phyloP scores from a whole-genome alignment of 2,113 vertebrate genomes.

The Quiscalus mexicanus region DNA sequence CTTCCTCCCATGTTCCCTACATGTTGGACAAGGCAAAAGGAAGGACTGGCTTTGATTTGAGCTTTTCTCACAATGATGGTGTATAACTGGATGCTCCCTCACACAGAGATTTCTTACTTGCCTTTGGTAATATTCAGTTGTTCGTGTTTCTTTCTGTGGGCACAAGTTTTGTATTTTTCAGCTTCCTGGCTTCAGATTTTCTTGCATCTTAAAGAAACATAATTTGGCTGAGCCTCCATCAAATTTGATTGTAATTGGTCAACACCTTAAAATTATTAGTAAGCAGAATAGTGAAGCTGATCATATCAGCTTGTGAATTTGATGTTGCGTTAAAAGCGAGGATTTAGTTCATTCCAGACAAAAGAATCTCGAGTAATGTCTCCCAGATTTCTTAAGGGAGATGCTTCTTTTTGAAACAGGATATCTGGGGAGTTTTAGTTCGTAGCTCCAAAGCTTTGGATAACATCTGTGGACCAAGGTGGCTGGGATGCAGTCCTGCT shows the following conservation, averaged over 20 bases:
- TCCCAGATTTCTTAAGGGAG: not conserved
- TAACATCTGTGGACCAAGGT: not conserved
- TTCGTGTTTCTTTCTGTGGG: not conserved
- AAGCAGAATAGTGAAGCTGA: not conserved
- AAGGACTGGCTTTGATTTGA: not conserved
- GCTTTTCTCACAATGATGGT: not conserved
- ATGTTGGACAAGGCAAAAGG: not conserved
- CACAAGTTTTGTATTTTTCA: not conserved
- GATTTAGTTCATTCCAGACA: not conserved
- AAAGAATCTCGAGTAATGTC: not conserved
- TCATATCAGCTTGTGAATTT: not conserved
- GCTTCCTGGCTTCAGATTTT: not conserved
- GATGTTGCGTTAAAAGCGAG: not conserved
- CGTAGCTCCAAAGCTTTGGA: not conserved
- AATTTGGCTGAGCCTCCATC: not conserved
- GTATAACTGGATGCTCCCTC: not conserved
- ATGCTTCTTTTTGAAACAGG: not conserved
- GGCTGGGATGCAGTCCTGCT: not conserved
- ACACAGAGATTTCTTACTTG: not conserved
- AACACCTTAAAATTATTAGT: not conserved
- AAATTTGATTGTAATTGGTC: not conserved
- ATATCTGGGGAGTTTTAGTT: not conserved
- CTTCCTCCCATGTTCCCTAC: not conserved
- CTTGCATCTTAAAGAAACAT: not conserved
- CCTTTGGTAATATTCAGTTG: not conserved